A percentile compares a stretch with the other conserved stretches of the same genome.
Conservation (phyloP, 2,113 vertebrate species). For the Meriones unguiculatus region DNA sequence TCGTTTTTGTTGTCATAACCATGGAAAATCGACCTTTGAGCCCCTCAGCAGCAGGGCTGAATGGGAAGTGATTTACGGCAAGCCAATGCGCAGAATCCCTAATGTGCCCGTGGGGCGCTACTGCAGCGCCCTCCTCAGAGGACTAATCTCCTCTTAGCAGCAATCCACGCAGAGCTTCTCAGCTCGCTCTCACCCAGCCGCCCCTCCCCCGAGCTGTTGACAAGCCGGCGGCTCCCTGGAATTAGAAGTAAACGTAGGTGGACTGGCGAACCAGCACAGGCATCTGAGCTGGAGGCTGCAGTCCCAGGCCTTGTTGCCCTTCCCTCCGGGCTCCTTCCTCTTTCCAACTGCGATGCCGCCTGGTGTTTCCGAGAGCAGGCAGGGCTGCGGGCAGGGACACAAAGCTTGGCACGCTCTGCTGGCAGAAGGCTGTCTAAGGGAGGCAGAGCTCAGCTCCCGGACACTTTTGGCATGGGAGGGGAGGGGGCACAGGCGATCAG, state of each 20-base stretch:
- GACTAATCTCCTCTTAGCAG: background rate
- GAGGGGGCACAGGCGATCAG: background rate
- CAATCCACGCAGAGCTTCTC: background rate
- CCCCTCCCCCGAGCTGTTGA: background rate
- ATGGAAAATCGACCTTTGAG: slow-evolving; percentile 87
- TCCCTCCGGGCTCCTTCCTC: accelerated
- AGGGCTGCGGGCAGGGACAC: background rate
- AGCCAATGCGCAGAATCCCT: slow-evolving; percentile 71
- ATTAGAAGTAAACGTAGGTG: background rate
- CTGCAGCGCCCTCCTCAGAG: background rate
- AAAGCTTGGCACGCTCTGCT: background rate
- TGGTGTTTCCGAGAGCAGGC: background rate
- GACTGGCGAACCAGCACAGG: background rate
- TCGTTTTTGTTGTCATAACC: slow-evolving; percentile 88
- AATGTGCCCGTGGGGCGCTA: slow-evolving; percentile 58
- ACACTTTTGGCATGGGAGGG: background rate
- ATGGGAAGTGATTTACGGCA: slow-evolving; percentile 84
- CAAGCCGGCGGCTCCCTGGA: background rate
- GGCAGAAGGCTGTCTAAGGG: background rate
- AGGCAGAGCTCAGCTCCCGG: background rate
- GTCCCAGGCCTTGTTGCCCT: background rate
- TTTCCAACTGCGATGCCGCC: background rate
- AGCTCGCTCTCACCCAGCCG: background rate
- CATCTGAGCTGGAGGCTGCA: accelerated
- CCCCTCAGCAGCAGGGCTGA: slow-evolving; percentile 83